These are phyloP conservation scores for Steinernema khuongi DNA, from an alignment of 1,140 invertebrate species.

Conservation along the genomic window DNA sequence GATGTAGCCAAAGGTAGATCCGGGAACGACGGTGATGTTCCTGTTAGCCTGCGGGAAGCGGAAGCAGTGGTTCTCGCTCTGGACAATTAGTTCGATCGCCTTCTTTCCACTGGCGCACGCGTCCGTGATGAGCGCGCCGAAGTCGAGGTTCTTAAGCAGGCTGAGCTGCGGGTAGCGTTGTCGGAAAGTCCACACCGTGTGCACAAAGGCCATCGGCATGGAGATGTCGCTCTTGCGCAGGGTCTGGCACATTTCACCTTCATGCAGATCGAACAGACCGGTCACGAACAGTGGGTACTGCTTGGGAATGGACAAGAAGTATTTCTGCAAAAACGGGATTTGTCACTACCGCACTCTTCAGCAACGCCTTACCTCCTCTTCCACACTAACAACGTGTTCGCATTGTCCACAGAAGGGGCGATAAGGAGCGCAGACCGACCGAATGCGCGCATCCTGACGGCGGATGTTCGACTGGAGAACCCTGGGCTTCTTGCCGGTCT, in stretches of 20 bases:
- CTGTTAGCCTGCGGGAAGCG: constrained; percentile 46
- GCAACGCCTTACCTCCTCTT: constrained; percentile 2
- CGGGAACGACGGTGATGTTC: constrained; percentile 50
- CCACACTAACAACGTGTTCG: constrained; percentile 27
- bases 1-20: constrained; percentile 52
- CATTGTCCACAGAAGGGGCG: constrained; percentile 48
- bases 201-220: constrained; percentile 50
- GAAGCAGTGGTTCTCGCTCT: constrained; percentile 49
- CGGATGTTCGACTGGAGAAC: constrained; percentile 29
- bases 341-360: neutral
- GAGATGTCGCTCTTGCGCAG: constrained; percentile 41
- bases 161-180: constrained; percentile 43
- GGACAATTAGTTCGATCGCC: constrained; percentile 49
- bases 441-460: constrained; percentile 32
- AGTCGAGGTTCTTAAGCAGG: constrained; percentile 44
- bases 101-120: constrained; percentile 38
- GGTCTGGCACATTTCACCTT: constrained; percentile 42
- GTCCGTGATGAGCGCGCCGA: constrained; percentile 52
- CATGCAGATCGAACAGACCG: constrained; percentile 54
- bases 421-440: constrained; percentile 49
- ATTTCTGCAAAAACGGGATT: constrained; percentile 19
- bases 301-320: constrained; percentile 47
- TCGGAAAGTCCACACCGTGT: constrained; percentile 49
- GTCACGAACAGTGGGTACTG: constrained; percentile 50
- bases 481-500: constrained; percentile 17